Base-by-base conservation (phyloP, 2,888 invertebrate genomes). In the Macaria liturata region DNA sequence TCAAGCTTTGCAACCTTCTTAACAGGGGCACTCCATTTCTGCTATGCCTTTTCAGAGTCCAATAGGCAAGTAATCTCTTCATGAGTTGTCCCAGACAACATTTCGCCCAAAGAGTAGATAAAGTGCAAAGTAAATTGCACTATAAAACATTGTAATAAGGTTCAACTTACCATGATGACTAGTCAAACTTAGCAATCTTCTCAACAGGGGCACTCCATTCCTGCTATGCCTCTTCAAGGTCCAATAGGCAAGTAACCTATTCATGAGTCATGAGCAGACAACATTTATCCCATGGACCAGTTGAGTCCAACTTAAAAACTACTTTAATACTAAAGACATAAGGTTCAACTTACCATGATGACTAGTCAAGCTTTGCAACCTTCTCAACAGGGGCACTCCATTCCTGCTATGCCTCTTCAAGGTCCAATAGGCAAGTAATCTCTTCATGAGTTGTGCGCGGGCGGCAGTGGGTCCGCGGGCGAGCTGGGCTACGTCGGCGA, bases 401-500 rank as follows among this genome's bases (percentile, higher is more conserved):
- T 99, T 98, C 50, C 99, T 91, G 64, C 96, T 96, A 78, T 98
- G 98, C 1, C 99, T 91, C 84, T 99, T 99, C 46, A 99, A 89
- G 3, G 98, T 99, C 99, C 99, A 99, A 80, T 99, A 99, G 0
- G 98, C 97, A 55, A 99, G 95, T 9, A 99, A 91, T 3, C 98
- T 93, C 78, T 97, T 96, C 72, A 99, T 95, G 72, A 99, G 96
- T 69, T 96, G 95, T 32, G 96, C 95, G 64, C 96, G 95, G 73
- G 97, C 96, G 31, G 95, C 94, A 0, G 85, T 80, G 0, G 87
- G 80, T 0, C 88, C 90, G 1, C 93, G 93, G 5, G 98, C 96
- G 75, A 97, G 83, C 8, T 94, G 93, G 0, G 97, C 96, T 62
- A 98, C 97, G 84, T 97, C 97, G 55, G 97, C 95, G 47, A 98